Base-by-base conservation (phyloP, 2,113 vertebrate genomes). In the Ptilonorhynchus violaceus region DNA sequence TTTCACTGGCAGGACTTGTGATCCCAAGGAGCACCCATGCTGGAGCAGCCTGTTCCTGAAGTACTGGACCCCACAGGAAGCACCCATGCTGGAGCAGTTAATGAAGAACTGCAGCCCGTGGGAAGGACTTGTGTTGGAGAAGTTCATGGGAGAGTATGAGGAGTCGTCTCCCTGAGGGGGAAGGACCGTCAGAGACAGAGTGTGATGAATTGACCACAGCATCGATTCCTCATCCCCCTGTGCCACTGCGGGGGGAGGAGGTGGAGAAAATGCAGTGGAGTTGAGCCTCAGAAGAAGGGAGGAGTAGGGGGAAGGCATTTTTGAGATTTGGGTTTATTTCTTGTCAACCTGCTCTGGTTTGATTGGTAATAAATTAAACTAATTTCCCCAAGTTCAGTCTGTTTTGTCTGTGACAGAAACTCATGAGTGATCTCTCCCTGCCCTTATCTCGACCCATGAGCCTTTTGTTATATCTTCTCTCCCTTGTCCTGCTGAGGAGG, bases 321-420 rank as follows among this genome's bases (percentile, higher is more conserved):
- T 52, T 69, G 47, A 58, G 30, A 56, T 88, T 84, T 47, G 62
- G 9, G 11, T 13, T 78, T 52, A 28, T 78, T 87, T 50, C 28
- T 78, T 37, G 10, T 68, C 68, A 62, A 17, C 13, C 22, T 68
- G 35, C 15, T 83, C 22, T 37, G 11, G 70, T 64, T 41, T 52
- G 24, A 21, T 68, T 30, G 14, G 30, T 41, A 74, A 62, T 15
- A 63, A 46, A 62, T 62, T 50, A 39, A 67, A 39, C 11, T 50
- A 13, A 37, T 78, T 78, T 79, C 2, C 30, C 22, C 1, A 3
- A 58, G 18, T 33, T 35, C 17, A 35, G 22, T 30, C 33, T 73
- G 28, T 31, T 82, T 83, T 68, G 13, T 25, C 10, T 1, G 0
- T 66, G 39, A n/a, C 1, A 5, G 24, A 22, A 68, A 44, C 17